phyloP scores from a whole-genome alignment of 2,113 vertebrate genomes.

The Archocentrus centrarchus region DNA sequence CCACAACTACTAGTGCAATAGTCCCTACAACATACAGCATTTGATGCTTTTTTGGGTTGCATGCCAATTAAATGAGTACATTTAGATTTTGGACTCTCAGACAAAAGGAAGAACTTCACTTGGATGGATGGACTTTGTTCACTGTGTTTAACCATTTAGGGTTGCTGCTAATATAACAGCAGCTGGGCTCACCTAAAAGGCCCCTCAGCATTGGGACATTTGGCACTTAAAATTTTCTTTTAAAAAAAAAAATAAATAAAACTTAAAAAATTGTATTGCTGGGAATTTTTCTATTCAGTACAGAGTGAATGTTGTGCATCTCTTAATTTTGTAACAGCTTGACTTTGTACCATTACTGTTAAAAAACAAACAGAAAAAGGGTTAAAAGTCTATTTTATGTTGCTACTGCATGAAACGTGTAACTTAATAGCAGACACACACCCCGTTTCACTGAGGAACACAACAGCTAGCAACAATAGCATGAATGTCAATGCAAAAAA shows the following conservation, averaged over 20 bases:
- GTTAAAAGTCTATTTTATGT: neutral
- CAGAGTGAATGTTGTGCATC: neutral
- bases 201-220: neutral
- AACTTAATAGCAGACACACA: neutral
- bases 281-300: neutral
- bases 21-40: too few species aligned
- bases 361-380: neutral
- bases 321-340: neutral
- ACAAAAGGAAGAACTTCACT: too few species aligned
- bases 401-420: neutral
- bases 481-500: slow-evolving; percentile 46
- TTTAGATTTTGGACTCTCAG: too few species aligned
- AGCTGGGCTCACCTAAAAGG: neutral
- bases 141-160: too few species aligned
- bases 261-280: neutral
- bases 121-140: too few species aligned
- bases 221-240: neutral
- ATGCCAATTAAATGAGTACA: too few species aligned
- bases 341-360: neutral
- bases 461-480: slow-evolving; percentile 47
- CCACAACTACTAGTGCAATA: too few species aligned
- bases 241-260: neutral
- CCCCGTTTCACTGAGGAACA: slow-evolving; percentile 25
- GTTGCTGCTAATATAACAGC: neutral
- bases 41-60: too few species aligned